Evolutionary conservation across 2,888 invertebrate species (phyloP).

Genomic region (Molanna angustata): DNA sequence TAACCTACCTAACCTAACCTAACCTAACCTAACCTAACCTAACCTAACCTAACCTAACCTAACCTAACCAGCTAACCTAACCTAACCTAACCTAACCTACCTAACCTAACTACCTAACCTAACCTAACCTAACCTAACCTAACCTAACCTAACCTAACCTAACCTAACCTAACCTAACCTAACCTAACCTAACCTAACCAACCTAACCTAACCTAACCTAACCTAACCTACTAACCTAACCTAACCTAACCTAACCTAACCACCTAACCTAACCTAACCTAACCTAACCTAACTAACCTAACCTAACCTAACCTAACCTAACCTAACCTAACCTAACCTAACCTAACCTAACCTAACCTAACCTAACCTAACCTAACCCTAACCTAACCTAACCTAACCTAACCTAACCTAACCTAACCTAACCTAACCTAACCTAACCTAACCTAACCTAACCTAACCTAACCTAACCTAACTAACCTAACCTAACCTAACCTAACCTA

Average conservation of each 20-base stretch:
- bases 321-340: constrained; percentile 15
- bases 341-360: constrained; percentile 14
- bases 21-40: constrained; percentile 18
- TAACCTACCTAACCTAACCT: constrained; percentile 7
- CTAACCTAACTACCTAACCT: constrained; percentile 25
- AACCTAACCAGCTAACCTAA: constrained; percentile 35
- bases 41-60: constrained; percentile 24
- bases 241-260: constrained; percentile 4
- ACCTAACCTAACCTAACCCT: constrained; percentile 15
- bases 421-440: background rate
- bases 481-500: constrained; percentile 8
- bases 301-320: constrained; percentile 8
- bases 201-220: constrained; percentile 29
- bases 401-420: background rate
- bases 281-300: constrained; percentile 3
- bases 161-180: constrained; percentile 33
- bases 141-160: constrained; percentile 34
- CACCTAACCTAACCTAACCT: constrained; percentile 2
- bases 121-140: constrained; percentile 34
- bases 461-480: constrained; percentile 9
- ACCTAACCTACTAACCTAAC: constrained; percentile 7
- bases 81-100: constrained; percentile 34
- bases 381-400: constrained; percentile 2
- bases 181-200: constrained; percentile 32
- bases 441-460: constrained; percentile 10